A percentile compares a stretch with the other conserved stretches of the same genome.
Conservation (phyloP, 2,797 vertebrate species). For the Phylloscopus collybita region DNA sequence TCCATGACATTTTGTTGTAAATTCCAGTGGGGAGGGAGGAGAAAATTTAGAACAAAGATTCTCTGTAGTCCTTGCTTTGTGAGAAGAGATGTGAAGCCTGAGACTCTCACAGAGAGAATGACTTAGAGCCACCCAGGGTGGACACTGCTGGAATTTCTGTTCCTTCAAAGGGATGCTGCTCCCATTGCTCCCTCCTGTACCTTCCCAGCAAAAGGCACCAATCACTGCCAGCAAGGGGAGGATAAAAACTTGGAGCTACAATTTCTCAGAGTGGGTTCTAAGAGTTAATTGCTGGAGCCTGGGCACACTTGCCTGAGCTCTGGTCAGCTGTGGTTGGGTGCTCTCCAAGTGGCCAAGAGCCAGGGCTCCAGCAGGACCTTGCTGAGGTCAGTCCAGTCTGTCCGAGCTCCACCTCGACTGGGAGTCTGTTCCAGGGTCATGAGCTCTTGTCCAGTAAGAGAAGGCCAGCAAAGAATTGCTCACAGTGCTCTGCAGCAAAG, state of each 20-base stretch:
- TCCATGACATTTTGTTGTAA: constrained; percentile 8
- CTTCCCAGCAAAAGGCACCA: neutral
- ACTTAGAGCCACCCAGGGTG: neutral
- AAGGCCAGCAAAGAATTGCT: neutral
- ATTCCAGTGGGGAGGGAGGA: neutral
- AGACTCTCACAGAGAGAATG: neutral
- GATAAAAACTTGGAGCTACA: neutral
- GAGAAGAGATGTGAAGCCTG: neutral
- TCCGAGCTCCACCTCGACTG: neutral
- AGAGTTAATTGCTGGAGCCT: neutral
- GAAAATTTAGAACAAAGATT: neutral
- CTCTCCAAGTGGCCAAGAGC: neutral
- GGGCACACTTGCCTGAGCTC: neutral
- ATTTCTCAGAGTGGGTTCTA: neutral
- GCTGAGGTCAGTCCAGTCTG: neutral
- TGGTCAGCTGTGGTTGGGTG: neutral
- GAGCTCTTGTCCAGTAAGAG: neutral
- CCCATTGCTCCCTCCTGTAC: neutral
- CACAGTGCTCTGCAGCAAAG: neutral
- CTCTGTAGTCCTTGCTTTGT: constrained; percentile 15
- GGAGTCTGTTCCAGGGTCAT: neutral
- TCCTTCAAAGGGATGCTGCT: neutral
- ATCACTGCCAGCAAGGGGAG: neutral
- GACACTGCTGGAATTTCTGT: neutral
- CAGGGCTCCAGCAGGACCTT: neutral